Percentiles rank a stretch among this genome's conserved stretches.
These are phyloP conservation scores for Deilephila porcellus DNA, from an alignment of 2,888 invertebrate species.

Conservation along the genomic window DNA sequence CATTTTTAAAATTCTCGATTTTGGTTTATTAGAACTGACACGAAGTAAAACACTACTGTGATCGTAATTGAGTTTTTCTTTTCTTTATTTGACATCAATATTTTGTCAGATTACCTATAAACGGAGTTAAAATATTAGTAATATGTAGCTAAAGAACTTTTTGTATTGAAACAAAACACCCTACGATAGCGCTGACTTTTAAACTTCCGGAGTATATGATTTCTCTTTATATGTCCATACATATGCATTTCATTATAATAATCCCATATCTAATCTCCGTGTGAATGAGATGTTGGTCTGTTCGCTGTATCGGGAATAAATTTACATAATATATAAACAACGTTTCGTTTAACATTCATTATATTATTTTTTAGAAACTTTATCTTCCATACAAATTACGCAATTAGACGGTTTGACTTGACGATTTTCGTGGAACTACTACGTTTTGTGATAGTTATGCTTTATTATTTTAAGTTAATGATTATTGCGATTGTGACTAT, in stretches of 20 bases:
- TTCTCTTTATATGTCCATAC: conserved; percentile 23
- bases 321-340: conserved; percentile 32
- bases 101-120: too few species aligned
- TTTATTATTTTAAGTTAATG: not conserved
- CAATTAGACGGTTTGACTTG: conserved; percentile 3
- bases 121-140: too few species aligned
- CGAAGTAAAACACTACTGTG: too few species aligned
- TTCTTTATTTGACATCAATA: too few species aligned
- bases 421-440: not conserved
- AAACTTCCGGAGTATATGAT: conserved; percentile 43
- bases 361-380: conserved; percentile 24
- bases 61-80: too few species aligned
- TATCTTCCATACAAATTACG: conserved; percentile 22
- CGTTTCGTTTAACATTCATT: conserved; percentile 25
- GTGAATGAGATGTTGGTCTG: conserved; percentile 48
- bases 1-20: too few species aligned
- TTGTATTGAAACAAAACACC: not conserved
- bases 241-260: conserved; percentile 15
- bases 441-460: not conserved
- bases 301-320: conserved; percentile 37
- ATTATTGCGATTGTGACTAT: too few species aligned
- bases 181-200: conserved; percentile 3
- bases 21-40: too few species aligned
- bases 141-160: too few species aligned
- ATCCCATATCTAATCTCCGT: conserved; percentile 49